Evolutionary conservation across 2,797 vertebrate genomes (phyloP).

Genomic region (Arctocebus calabarensis): DNA sequence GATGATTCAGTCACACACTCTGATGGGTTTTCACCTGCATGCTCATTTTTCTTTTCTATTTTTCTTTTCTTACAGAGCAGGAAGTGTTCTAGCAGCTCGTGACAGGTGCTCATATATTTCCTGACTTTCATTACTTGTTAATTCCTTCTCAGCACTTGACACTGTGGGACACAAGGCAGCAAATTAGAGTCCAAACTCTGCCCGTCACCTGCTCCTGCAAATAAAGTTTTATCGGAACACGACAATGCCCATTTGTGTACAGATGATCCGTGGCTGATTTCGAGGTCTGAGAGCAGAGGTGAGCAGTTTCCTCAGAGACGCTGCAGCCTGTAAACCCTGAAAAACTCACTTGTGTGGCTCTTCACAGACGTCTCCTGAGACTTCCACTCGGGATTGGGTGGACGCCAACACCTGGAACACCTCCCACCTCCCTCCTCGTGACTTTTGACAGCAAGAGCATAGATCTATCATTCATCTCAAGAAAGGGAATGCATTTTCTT

Average conservation of each 20-base stretch:
- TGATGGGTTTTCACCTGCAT: not conserved
- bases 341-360: not conserved
- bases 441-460: not conserved
- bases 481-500: not conserved
- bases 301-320: accelerated
- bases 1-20: not conserved
- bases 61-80: not conserved
- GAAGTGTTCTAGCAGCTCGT: not conserved
- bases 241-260: accelerated
- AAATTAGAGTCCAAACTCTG: not conserved
- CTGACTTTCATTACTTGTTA: accelerated
- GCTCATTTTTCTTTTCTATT: not conserved
- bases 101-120: not conserved
- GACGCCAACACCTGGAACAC: accelerated
- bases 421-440: not conserved
- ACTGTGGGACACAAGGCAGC: too few species aligned
- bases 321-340: not conserved
- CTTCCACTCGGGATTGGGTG: too few species aligned
- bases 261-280: not conserved
- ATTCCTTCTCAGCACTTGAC: too few species aligned
- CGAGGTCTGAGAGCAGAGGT: not conserved
- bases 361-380: not conserved
- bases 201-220: not conserved
- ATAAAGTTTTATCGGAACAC: constrained; percentile 22
- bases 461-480: not conserved